These are phyloP conservation scores for Hyperoplus lanceolatus DNA, from an alignment of 2,797 vertebrate genomes.

Conservation along the genomic window DNA sequence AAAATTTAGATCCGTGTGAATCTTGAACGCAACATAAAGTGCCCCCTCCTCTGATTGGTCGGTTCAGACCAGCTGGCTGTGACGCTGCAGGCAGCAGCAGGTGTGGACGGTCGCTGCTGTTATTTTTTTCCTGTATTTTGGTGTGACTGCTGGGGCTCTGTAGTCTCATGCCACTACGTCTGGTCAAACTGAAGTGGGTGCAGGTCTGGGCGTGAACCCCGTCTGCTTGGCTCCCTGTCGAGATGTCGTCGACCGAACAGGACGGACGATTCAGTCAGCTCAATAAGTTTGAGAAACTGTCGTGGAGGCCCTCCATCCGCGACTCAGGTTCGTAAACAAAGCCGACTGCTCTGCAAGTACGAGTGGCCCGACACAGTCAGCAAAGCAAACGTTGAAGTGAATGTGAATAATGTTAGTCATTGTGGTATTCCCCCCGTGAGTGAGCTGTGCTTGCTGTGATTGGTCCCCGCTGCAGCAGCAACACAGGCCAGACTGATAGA, in stretches of 20 bases:
- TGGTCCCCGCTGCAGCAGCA: not conserved
- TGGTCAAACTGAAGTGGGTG: conserved; percentile 16
- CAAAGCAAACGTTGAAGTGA: not conserved
- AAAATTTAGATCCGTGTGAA: not conserved
- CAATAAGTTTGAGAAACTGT: conserved; percentile 93
- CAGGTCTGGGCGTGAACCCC: conserved; percentile 41
- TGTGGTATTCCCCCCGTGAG: not conserved
- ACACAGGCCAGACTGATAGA: conserved; percentile 5
- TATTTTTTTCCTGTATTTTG: conserved; percentile 32
- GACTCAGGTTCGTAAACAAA: conserved; percentile 89
- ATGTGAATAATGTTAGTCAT: accelerated
- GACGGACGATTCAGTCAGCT: conserved; percentile 81
- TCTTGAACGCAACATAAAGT: conserved; percentile 54
- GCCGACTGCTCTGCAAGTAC: not conserved
- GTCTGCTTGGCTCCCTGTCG: conserved; percentile 6
- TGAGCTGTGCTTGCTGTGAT: not conserved
- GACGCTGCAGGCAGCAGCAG: conserved; percentile 59
- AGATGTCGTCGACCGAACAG: conserved; percentile 72
- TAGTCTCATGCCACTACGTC: conserved; percentile 34
- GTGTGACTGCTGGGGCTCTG: not conserved
- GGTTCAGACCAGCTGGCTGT: conserved; percentile 61
- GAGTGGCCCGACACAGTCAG: not conserved
- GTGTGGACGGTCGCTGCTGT: conserved; percentile 28
- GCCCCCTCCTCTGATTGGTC: conserved; percentile 65
- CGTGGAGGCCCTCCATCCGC: conserved; percentile 87